Conservation (phyloP, 2,113 vertebrate genomes). For the Camarhynchus parvulus region DNA sequence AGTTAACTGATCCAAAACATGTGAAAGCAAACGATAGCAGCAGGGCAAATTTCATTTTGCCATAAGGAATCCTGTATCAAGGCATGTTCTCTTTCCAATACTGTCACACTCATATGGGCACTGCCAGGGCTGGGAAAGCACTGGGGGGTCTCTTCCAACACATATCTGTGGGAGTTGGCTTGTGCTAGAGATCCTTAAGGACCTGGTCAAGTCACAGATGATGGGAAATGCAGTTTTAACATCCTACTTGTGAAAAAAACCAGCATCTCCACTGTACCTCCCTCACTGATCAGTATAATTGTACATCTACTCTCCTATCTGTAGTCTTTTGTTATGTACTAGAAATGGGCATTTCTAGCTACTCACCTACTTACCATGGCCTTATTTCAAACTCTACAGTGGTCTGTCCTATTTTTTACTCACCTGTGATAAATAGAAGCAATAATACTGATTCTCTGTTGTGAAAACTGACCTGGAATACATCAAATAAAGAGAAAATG, state of each 20-base stretch:
- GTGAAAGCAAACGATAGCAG: background rate
- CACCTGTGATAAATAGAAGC: slow-evolving; percentile 5
- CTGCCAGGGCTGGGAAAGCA: background rate
- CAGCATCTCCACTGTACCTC: background rate
- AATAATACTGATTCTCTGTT: background rate
- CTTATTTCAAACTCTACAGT: background rate
- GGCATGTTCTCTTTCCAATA: background rate
- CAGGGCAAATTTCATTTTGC: background rate
- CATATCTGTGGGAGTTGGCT: rapidly evolving
- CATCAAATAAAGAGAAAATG: slow-evolving; percentile 15
- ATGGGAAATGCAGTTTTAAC: background rate
- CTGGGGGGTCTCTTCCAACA: background rate
- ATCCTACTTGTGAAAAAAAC: background rate
- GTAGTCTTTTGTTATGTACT: background rate
- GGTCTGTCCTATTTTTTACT: background rate
- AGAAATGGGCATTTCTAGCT: background rate
- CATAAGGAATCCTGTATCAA: background rate
- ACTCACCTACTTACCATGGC: background rate
- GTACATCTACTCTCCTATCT: background rate
- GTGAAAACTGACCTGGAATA: slow-evolving; percentile 9
- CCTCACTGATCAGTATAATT: background rate
- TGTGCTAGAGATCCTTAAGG: background rate
- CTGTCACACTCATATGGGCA: rapidly evolving
- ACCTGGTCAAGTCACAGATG: background rate
- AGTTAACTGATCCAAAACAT: background rate